phyloP scores from a whole-genome alignment of 1,140 invertebrate species.

The Adoxophyes honmai region DNA sequence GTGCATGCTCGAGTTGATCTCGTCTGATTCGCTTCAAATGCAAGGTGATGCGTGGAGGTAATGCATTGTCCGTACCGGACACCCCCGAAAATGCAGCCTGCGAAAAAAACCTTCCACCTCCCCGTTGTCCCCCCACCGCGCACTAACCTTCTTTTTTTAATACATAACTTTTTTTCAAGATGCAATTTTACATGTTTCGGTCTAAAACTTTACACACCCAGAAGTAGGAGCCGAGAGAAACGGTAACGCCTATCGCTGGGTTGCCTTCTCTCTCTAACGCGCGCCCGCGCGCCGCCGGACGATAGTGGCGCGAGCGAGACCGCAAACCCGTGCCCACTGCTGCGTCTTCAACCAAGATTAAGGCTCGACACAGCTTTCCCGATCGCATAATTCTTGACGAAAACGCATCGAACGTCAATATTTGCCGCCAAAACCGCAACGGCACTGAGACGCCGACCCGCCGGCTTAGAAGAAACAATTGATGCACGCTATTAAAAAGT shows the following conservation, averaged over 20 bases:
- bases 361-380: slow-evolving; percentile 64
- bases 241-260: slow-evolving; percentile 60
- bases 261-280: slow-evolving; percentile 61
- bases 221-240: slow-evolving; percentile 47
- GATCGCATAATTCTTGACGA: slow-evolving; percentile 52
- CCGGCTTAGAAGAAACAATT: neutral
- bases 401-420: slow-evolving; percentile 45
- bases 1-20: slow-evolving; percentile 64
- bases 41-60: slow-evolving; percentile 46
- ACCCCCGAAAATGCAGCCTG: slow-evolving; percentile 71
- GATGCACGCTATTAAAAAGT: slow-evolving; percentile 19
- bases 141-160: slow-evolving; percentile 76
- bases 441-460: neutral
- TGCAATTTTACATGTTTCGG: slow-evolving; percentile 77
- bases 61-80: slow-evolving; percentile 70
- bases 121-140: slow-evolving; percentile 70
- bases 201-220: slow-evolving; percentile 76
- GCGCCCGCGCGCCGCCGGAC: slow-evolving; percentile 35
- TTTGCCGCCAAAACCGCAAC: slow-evolving; percentile 2
- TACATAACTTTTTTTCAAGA: slow-evolving; percentile 77
- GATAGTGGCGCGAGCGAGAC: slow-evolving; percentile 69
- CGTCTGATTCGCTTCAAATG: slow-evolving; percentile 37
- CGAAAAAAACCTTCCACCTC: slow-evolving; percentile 71
- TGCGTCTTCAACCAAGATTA: slow-evolving; percentile 71
- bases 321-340: slow-evolving; percentile 40